Base-by-base conservation (phyloP, 2,888 invertebrate species). In the Parnassius orleans region DNA sequence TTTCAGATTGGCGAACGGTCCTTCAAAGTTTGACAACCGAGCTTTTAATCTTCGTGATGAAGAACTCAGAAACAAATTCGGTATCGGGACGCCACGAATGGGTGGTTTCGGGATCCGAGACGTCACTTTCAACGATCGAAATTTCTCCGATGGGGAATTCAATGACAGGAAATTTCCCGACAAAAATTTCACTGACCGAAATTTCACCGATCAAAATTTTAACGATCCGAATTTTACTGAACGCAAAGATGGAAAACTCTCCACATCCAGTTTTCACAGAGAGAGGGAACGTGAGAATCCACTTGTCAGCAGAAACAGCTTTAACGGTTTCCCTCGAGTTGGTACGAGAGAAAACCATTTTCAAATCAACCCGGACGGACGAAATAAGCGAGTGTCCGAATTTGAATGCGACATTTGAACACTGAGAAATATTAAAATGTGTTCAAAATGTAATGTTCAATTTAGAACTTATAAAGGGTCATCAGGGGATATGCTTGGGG, bases 401-500 rank as follows among this genome's bases (percentile, higher is more conserved):
- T 94, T 94, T 72, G 94, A 94, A 78, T 94, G 94, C 78, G 93
- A 94, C 81, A 94, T 94, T 33, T 64, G 63, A 64, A 53, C 43
- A 9, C 7, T 41, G 11, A 7, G 9, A 19, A 33, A 42, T 43
- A 3, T 10, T 3, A 46, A 12, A 11, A 33, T 54, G 58, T 43
- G 57, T 56, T 59, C 52, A 56, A 12, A 56, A n/a, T n/a, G 50
- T 50, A n/a, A 33, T 14, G 44, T 46, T 55, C 55, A 41, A 14
- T 55, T 11, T 14, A 47, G n/a, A 55, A 47, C 44, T 42, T 46
- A 7, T 50, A 15, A 3, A 2, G 46, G 41, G 24, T 58, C 51
- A n/a, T 41, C 10, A 48, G 47, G 59, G 46, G 19, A 15, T 24
- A 42, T n/a, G 24, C 47, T 59, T 42, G 55, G 55, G 52, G 41